These are phyloP conservation scores for Philopedon plagiatum DNA, from an alignment of 2,888 invertebrate species.

Conservation along the genomic window DNA sequence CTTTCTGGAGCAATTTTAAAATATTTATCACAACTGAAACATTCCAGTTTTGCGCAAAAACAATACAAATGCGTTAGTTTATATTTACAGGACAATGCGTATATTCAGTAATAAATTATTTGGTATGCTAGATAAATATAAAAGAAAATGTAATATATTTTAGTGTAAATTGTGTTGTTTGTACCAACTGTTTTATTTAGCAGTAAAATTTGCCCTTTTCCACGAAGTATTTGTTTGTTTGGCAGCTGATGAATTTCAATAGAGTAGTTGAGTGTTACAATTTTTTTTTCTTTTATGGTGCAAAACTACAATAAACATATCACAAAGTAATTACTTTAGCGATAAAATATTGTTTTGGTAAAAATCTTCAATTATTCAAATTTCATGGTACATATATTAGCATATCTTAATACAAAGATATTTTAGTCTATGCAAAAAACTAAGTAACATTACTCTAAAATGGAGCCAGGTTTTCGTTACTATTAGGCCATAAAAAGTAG, in stretches of 20 bases:
- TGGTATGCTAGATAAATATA: constrained; percentile 21
- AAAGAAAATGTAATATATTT: constrained; percentile 22
- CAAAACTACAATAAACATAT: no score
- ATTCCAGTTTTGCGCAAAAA: constrained; percentile 29
- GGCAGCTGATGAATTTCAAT: not conserved
- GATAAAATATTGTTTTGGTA: no score
- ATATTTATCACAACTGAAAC: constrained; percentile 25
- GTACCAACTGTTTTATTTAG: not conserved
- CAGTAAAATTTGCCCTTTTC: not conserved
- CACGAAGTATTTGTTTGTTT: not conserved
- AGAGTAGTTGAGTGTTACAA: no score
- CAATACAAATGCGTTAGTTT: constrained; percentile 36
- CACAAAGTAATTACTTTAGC: no score
- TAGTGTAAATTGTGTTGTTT: not conserved
- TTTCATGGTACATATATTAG: no score
- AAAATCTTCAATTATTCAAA: no score
- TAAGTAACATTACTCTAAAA: no score
- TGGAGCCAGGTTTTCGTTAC: no score
- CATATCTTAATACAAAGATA: no score
- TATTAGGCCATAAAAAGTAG: no score
- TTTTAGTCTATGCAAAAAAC: no score
- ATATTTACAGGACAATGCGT: constrained; percentile 35
- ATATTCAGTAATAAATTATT: constrained; percentile 23
- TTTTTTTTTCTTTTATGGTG: no score
- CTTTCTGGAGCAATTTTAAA: constrained; percentile 15